A percentile compares a stretch with the other conserved stretches of the same genome.
phyloP scores from a whole-genome alignment of 2,113 vertebrate species.

The Balaenoptera acutorostrata region DNA sequence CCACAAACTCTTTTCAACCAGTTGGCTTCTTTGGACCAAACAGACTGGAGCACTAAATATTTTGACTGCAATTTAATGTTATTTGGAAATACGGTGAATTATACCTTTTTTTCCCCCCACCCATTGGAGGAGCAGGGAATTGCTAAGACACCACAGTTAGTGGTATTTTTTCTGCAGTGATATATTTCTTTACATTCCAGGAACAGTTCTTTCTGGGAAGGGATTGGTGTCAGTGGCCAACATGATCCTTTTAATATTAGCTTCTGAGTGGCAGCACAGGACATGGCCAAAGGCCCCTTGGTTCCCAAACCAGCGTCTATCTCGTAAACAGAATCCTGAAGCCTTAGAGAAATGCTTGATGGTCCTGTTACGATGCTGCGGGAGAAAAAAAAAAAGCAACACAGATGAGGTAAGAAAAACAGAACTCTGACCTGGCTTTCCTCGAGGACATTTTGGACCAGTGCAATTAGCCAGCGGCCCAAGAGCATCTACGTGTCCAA shows the following conservation, averaged over 20 bases:
- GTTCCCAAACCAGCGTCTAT: rapidly evolving
- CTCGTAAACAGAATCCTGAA: too few relatives aligned
- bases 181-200: neutral
- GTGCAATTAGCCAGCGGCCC: neutral
- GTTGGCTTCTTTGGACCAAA: neutral
- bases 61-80: neutral
- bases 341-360: too few relatives aligned
- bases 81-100: neutral
- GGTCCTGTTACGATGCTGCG: rapidly evolving
- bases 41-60: rapidly evolving
- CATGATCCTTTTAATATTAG: rapidly evolving
- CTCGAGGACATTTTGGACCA: neutral
- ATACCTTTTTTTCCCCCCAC: rapidly evolving
- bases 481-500: neutral
- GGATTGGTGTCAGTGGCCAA: rapidly evolving
- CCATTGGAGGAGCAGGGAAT: rapidly evolving
- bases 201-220: neutral
- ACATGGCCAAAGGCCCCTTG: too few relatives aligned
- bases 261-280: neutral
- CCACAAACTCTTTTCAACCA: neutral
- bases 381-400: rapidly evolving
- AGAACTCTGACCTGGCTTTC: neutral
- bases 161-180: neutral
- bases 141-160: too few relatives aligned
- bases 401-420: neutral